Conservation (phyloP, 2,797 vertebrate species). For the Aphelocoma californica region DNA sequence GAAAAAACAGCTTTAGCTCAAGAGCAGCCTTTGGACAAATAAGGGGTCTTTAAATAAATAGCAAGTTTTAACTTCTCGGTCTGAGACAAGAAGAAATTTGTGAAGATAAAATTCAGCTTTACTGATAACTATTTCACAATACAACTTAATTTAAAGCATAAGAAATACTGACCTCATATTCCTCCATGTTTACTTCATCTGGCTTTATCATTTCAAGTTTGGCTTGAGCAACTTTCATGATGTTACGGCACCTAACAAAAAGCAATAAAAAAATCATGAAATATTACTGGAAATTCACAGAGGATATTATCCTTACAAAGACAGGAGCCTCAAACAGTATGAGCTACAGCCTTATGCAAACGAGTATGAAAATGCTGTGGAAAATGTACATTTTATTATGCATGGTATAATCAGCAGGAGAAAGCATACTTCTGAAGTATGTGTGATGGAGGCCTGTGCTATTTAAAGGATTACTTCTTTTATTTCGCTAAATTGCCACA, state of each 20-base stretch:
- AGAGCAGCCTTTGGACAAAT: neutral
- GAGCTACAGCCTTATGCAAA: neutral
- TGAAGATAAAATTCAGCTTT: neutral
- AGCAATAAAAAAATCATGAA: constrained; percentile 49
- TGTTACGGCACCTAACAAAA: constrained; percentile 88
- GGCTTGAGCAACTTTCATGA: constrained; percentile 96
- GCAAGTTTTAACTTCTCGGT: neutral
- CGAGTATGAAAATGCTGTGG: neutral
- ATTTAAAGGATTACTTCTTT: neutral
- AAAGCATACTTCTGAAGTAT: neutral
- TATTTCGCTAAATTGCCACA: neutral
- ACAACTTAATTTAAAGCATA: neutral
- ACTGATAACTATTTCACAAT: neutral
- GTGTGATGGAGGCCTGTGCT: neutral
- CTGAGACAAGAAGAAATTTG: neutral
- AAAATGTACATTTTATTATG: neutral
- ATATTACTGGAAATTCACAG: neutral
- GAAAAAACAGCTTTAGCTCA: neutral
- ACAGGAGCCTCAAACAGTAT: neutral
- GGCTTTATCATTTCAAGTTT: constrained; percentile 97
- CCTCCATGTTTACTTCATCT: constrained; percentile 95
- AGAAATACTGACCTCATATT: constrained; percentile 88
- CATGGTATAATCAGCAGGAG: neutral
- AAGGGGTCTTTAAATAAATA: neutral
- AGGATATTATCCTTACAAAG: neutral